Evolutionary conservation across 2,113 vertebrate genomes (phyloP).

Genomic region (Nibea coibor): DNA sequence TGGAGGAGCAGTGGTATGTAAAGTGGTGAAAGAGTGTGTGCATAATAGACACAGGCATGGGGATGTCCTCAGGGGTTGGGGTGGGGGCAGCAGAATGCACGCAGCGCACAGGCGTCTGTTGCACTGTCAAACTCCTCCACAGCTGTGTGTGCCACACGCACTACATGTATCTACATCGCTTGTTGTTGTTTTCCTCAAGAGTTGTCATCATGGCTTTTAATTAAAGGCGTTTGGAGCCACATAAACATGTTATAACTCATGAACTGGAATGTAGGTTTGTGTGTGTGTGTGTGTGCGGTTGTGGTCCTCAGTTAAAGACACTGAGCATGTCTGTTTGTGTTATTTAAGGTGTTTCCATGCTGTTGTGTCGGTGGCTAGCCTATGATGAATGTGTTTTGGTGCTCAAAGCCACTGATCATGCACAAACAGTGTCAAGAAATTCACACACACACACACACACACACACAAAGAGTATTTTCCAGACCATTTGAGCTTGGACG

Average conservation of each 20-base stretch:
- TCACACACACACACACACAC: conserved; percentile 6
- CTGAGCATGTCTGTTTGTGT: conserved; percentile 26
- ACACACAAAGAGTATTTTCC: conserved; percentile 33
- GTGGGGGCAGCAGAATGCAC: conserved; percentile 66
- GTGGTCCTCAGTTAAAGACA: conserved; percentile 9
- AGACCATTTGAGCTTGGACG: conserved; percentile 22
- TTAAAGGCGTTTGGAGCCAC: conserved; percentile 42
- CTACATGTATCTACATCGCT: conserved; percentile 4
- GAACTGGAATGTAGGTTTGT: conserved; percentile 55
- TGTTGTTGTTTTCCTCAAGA: conserved; percentile 36
- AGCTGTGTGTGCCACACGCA: conserved; percentile 28
- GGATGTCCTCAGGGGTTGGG: conserved; percentile 76
- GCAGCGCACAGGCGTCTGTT: conserved; percentile 55
- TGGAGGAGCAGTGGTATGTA: conserved; percentile 55
- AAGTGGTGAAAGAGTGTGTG: conserved; percentile 49
- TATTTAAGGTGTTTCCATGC: conserved; percentile 21
- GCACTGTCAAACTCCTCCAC: conserved; percentile 56
- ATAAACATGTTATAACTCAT: conserved; percentile 67
- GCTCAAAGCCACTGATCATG: conserved; percentile 29
- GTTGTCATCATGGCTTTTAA: conserved; percentile 51
- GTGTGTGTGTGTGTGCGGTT: conserved; percentile 29
- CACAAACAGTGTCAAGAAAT: conserved; percentile 21
- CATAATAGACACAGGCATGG: conserved; percentile 28
- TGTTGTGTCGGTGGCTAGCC: conserved; percentile 19
- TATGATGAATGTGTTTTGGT: conserved; percentile 36